Evolutionary conservation across 1,140 invertebrate genomes (phyloP).

Genomic region (Globodera rostochiensis): DNA sequence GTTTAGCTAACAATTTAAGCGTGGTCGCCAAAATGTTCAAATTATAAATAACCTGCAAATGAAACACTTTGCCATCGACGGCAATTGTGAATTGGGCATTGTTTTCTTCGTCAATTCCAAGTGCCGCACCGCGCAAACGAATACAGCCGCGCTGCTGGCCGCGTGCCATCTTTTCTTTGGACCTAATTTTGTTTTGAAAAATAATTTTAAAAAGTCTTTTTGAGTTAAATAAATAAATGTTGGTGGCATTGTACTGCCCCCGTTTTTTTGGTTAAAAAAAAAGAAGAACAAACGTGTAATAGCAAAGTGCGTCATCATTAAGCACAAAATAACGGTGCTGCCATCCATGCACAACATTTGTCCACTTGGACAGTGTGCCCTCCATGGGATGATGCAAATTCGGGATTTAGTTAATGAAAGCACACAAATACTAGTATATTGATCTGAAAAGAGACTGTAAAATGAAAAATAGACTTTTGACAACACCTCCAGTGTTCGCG

Average conservation of each 20-base stretch:
- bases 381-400: conserved; percentile 72
- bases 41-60: conserved; percentile 77
- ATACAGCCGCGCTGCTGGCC: conserved; percentile 94
- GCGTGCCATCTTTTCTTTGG: conserved; percentile 95
- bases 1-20: too few relatives aligned
- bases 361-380: conserved; percentile 99
- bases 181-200: not conserved
- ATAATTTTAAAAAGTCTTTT: not conserved
- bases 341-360: conserved; percentile 99
- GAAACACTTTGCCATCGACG: conserved; percentile 96
- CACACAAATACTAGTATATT: too few relatives aligned
- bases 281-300: conserved; percentile 69
- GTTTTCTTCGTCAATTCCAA: conserved; percentile 98
- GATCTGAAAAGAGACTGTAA: too few relatives aligned
- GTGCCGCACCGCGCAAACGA: conserved; percentile 78
- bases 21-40: too few relatives aligned
- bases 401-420: too few relatives aligned
- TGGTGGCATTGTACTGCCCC: too few relatives aligned
- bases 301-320: conserved; percentile 70
- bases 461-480: too few relatives aligned
- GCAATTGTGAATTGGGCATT: conserved; percentile 98
- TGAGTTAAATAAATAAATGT: not conserved
- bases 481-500: too few relatives aligned
- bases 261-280: conserved; percentile 14
- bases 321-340: conserved; percentile 99